Conservation (phyloP, 2,888 invertebrate species). For the Tricholauxania praeusta region DNA sequence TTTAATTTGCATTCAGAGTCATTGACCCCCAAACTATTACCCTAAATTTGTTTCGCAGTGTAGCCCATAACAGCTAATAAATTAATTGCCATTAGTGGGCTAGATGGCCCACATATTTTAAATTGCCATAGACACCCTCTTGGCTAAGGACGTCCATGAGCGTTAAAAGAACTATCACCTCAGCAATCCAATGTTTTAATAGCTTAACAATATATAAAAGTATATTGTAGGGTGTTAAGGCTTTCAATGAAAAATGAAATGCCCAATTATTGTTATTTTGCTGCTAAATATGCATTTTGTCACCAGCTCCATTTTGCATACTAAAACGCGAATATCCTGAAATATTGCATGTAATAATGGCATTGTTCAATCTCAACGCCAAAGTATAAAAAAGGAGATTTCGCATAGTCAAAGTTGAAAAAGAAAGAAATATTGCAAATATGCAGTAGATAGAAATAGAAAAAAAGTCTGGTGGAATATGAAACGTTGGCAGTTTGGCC, state of each 20-base stretch:
- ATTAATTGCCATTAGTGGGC: no score
- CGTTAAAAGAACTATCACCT: no score
- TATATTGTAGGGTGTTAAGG: neutral
- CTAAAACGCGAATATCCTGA: conserved; percentile 24
- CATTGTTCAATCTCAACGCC: conserved; percentile 20
- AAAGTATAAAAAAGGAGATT: neutral
- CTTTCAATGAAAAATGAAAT: no score
- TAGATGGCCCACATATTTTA: no score
- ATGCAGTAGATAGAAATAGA: neutral
- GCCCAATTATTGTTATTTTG: conserved; percentile 18
- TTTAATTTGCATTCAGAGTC: no score
- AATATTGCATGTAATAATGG: conserved; percentile 29
- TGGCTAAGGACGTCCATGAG: no score
- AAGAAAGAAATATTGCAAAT: neutral
- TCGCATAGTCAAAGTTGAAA: neutral
- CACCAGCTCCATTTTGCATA: neutral
- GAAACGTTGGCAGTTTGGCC: conserved; percentile 9
- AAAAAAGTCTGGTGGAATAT: neutral
- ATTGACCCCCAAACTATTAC: no score
- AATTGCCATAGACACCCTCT: no score
- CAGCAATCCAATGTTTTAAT: no score
- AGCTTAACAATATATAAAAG: no score
- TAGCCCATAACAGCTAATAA: no score
- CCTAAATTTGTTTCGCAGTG: no score
- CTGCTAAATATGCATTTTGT: conserved; percentile 31